Evolutionary conservation across 1,140 invertebrate genomes (phyloP), one percentile per base, ranked within the genome.

Genomic region (Phenacoccus solenopsis): DNA sequence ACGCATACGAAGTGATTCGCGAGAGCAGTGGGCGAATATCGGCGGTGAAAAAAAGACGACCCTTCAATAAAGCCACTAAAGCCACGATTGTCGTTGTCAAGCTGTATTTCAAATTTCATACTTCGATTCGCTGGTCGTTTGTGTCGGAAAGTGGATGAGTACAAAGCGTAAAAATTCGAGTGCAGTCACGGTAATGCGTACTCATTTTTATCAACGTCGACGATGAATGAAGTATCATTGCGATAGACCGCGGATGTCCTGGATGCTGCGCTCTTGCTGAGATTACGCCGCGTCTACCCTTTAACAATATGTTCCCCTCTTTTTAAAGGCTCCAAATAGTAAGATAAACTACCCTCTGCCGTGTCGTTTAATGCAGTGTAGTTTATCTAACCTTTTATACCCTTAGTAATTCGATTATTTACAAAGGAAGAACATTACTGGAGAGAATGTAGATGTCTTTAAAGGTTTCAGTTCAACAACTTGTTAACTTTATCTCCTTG

Each of bases 311-410:
- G 38, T 49, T 49, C 38, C 38, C 38, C 38, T 49, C 3, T 3
- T 16, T 49, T 49, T 49, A 49, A 49, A 49, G 38, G 38, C 38
- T 49, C 20, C 38, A 49, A 49, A 49, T 49, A 49, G 38, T 49
- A 49, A 49, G 38, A 49, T 49, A 49, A 49, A 49, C 5, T 49
- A 49, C 38, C 38, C 38, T 49, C 38, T 49, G 20, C 20, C 38
- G 38, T 49, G 20, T 2, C 38, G 38, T 49, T 49, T 49, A 49
- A 49, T 49, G 38, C 38, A 49, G 38, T 49, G 38, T 49, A 49
- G 38, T 49, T 49, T 49, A 49, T 49, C 38, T 49, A 49, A 49
- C 38, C 38, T 49, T 49, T 49, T 49, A 49, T 49, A 49, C 38
- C 38, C 38, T 16, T 49, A 49, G 38, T 49, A 49, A 49, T 49